Evolutionary conservation across 2,888 invertebrate species (phyloP).

Genomic region (Aethes cnicana): DNA sequence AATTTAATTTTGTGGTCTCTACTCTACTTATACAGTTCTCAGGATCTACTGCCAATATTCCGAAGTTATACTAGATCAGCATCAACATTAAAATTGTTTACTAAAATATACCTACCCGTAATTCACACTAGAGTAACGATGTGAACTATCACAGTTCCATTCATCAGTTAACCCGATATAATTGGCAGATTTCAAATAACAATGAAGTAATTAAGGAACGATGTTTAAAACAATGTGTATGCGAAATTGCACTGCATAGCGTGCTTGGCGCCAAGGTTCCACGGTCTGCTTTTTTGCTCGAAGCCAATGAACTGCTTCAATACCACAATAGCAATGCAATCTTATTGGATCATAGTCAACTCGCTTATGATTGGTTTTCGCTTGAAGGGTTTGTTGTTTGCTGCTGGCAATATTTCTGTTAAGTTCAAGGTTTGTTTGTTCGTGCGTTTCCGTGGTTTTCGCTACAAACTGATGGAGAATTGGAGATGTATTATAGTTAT

Average conservation of each 20-base stretch:
- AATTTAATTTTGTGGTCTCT: no score
- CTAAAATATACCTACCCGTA: no score
- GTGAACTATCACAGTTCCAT: no score
- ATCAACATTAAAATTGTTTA: no score
- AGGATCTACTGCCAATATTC: no score
- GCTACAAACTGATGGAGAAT: conserved; percentile 5
- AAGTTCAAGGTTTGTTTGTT: conserved; percentile 30
- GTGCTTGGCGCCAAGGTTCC: conserved; percentile 6
- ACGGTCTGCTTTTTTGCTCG: conserved; percentile 12
- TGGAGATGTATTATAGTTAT: neutral
- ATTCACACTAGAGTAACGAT: no score
- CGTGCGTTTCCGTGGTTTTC: conserved; percentile 23
- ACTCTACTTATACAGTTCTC: no score
- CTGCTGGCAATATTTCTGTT: conserved; percentile 1
- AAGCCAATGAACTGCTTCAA: conserved; percentile 22
- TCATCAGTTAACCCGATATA: no score
- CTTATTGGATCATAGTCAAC: neutral
- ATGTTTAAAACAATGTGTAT: conserved; percentile 12
- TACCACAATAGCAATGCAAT: conserved; percentile 7
- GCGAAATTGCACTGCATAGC: neutral
- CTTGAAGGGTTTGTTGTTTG: neutral
- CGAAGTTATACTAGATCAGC: no score
- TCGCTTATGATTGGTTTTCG: neutral
- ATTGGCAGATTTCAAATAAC: conserved; percentile 20
- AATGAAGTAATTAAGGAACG: conserved; percentile 26